Conservation (phyloP, 2,797 vertebrate genomes). For the Coreius guichenoti region DNA sequence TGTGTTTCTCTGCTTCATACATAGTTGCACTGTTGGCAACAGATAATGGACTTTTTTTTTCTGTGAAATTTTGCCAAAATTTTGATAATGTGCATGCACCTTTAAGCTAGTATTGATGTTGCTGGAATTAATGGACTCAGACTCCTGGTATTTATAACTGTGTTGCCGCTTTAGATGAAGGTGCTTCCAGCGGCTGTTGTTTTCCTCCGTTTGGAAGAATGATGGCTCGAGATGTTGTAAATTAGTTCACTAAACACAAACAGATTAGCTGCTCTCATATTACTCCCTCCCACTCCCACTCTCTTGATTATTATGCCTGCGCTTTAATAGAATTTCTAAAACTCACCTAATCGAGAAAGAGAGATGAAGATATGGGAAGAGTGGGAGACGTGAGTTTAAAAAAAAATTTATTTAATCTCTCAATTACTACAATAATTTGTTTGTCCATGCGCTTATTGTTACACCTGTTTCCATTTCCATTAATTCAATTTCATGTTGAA, state of each 20-base stretch:
- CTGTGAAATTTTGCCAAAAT: no score
- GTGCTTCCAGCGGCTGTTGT: slow-evolving; percentile 27
- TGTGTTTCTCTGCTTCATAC: background rate
- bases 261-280: slow-evolving; percentile 50
- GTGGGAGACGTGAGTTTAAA: slow-evolving; percentile 3
- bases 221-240: slow-evolving; percentile 46
- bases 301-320: slow-evolving; percentile 29
- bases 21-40: background rate
- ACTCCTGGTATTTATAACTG: slow-evolving; percentile 33
- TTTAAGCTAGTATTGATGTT: background rate
- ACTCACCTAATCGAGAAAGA: slow-evolving; percentile 14
- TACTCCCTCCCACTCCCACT: slow-evolving; percentile 35
- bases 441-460: slow-evolving; percentile 29
- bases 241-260: slow-evolving; percentile 56
- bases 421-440: slow-evolving; percentile 28
- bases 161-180: slow-evolving; percentile 30
- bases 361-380: slow-evolving; percentile 21
- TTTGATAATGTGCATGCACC: background rate
- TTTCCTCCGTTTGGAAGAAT: slow-evolving; percentile 22
- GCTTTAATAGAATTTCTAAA: slow-evolving; percentile 38
- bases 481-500: slow-evolving; percentile 13
- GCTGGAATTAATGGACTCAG: slow-evolving; percentile 64
- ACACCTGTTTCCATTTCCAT: slow-evolving; percentile 39
- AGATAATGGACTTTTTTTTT: background rate
- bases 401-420: slow-evolving; percentile 20